Evolutionary conservation across 37 sponge, comb jelly and placozoan genomes (phyloP), one percentile per base, ranked within the genome.

Genomic region (Hormiphora californensis): DNA sequence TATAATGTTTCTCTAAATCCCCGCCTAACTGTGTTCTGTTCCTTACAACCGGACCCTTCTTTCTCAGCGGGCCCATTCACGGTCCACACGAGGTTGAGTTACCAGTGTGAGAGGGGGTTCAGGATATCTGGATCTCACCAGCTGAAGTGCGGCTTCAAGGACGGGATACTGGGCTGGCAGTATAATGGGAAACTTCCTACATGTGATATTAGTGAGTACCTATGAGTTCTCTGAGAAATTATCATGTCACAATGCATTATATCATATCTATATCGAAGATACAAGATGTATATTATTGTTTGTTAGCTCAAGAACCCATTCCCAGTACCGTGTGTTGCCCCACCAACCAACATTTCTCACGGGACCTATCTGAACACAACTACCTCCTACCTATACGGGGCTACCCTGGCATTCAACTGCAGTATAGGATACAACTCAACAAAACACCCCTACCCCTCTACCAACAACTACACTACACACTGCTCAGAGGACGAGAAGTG

Each of bases 131-230:
- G 28, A 23, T 36, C 1, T 36, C 40, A 40, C 44, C 4, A 28
- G 43, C 36, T 73, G 9, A 27, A 33, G 35, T 73, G 81, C 43
- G 46, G 43, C 46, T 36, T 32, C 7, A 41, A 3, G 4, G 81
- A 73, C 2, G 81, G 81, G n/a, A 30, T 41, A 9, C 44, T 73
- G 27, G 81, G 81, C 27, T 73, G 81, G 81, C 43, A 73, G 81
- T n/a, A n/a, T n/a, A n/a, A n/a, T n/a, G 81, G 81, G n/a, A 39
- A n/a, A 19, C 9, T 4, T 9, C 81, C 81, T 33, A 73, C 81
- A 4, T 73, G 81, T 73, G 27, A 12, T 15, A 23, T 57, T 57
- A 30, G 61, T 57, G 27, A 57, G 61, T 57, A n/a, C n/a, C n/a
- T n/a, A n/a, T n/a, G n/a, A n/a, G n/a, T n/a, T n/a, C n/a, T n/a